A percentile compares a stretch with the other conserved stretches of the same genome.
These are phyloP conservation scores for Pseudomyrmex dendroicus DNA, from an alignment of 1,140 invertebrate species.

Conservation along the genomic window DNA sequence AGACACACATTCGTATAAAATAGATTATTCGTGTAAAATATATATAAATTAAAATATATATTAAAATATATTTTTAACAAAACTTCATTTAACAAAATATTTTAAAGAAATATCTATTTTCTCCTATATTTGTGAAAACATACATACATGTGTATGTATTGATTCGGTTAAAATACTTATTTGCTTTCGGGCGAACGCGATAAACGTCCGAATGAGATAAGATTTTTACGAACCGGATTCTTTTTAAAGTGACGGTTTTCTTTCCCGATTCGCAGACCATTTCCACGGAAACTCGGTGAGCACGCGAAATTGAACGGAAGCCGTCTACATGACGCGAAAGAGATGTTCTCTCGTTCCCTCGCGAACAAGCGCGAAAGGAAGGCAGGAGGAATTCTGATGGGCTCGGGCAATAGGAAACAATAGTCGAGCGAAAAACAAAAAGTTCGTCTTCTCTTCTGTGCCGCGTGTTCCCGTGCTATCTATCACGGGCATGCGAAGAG, in stretches of 20 bases:
- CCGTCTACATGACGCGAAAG: conserved; percentile 75
- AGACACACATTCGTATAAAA: too few species aligned
- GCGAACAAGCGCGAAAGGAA: conserved; percentile 48
- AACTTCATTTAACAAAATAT: too few species aligned
- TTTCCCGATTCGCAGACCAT: conserved; percentile 69
- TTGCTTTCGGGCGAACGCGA: conserved; percentile 9
- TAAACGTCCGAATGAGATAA: conserved; percentile 50
- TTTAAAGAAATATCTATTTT: neutral
- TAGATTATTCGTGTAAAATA: too few species aligned
- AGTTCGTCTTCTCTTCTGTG: conserved; percentile 69
- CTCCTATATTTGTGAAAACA: neutral
- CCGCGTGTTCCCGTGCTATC: conserved; percentile 47
- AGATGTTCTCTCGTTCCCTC: conserved; percentile 69
- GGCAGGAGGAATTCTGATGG: conserved; percentile 62
- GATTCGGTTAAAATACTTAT: conserved; percentile 27
- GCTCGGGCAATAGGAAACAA: conserved; percentile 81
- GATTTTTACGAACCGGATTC: conserved; percentile 67
- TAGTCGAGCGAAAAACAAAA: conserved; percentile 84
- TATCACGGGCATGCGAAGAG: conserved; percentile 39
- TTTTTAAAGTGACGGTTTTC: conserved; percentile 64
- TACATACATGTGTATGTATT: neutral
- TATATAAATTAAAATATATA: conserved; percentile 43
- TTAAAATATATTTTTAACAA: conserved; percentile 51
- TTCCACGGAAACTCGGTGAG: conserved; percentile 62
- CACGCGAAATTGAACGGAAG: conserved; percentile 81